Evolutionary conservation across 2,113 vertebrate species (phyloP), one percentile per base, ranked within the genome.

Genomic region (Tachysurus fulvidraco): DNA sequence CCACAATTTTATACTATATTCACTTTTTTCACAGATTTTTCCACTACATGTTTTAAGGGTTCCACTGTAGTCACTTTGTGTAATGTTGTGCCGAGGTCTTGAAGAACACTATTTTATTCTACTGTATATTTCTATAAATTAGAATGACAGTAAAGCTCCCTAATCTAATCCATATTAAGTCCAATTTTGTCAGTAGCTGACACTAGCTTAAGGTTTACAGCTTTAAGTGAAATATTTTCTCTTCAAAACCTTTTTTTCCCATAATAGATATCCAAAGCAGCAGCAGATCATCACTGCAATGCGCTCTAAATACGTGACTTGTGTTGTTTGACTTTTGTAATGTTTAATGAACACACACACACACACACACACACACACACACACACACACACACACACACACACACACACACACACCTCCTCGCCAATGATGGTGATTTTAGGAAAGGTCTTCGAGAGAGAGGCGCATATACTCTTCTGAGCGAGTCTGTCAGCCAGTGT

Each of bases 391-490:
- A 36, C 1, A 36, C 36, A 36, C 36, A 36, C 36, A 36, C 36
- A 36, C 36, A 36, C 54, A 30, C 2, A 76, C 1, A 36, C 19
- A 84, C 82, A 52, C 89, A 98, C 98, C 96, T 99, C 98, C 92
- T 99, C 98, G 83, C 97, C 98, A 65, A 99, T 99, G 86, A 99
- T 97, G 73, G 98, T 98, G 71, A 98, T 73, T 86, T 96, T 96
- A 1, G 98, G 98, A 90, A 99, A 99, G 59, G 92, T 95, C 84
- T 93, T 95, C 67, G 96, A 95, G 89, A 99, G 91, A 5, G 98
- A 99, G 0, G 97, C 94, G 88, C 97, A 98, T 60, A 99, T 98
- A 91, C 97, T 99, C 93, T 96, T 95, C 90, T 99, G 98, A 14
- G 95, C 98, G 80, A 99, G 87, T 41, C 98, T 94, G 91, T 99